Base-by-base conservation (phyloP, 2,113 vertebrate species). In the Ceratotherium simum region DNA sequence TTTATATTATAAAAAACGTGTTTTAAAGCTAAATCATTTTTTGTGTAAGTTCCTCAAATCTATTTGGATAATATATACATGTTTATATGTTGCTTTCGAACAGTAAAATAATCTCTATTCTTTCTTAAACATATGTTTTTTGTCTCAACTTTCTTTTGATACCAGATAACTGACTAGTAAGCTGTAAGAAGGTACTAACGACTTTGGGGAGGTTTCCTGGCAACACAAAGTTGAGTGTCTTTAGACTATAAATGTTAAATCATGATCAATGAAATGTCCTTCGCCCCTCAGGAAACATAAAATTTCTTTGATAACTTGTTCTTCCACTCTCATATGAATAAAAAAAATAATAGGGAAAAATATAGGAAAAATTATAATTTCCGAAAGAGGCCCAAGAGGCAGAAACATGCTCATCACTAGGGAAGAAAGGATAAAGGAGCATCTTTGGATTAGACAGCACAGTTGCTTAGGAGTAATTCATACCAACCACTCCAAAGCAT, bases 391-490 rank as follows among this genome's bases (percentile, higher is more conserved):
- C 46, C 62, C 25, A 91, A 48, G 65, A 97, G 84, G 21, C 39
- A 97, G 98, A 97, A 56, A 80, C 54, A 82, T 97, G 54, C 79
- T 98, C 95, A 80, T 97, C 84, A 97, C 84, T 54, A 95, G 27
- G 67, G 89, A 98, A 96, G 36, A 91, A 92, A 98, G 84, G 64
- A 97, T 92, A 98, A 97, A 97, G 96, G 90, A 98, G 90, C 33
- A 70, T 90, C 76, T 98, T 97, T 94, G 76, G 78, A 97, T 98
- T 88, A 95, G 82, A 80, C 69, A 97, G 90, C 92, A 98, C 84
- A 90, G 60, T 98, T 96, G 90, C 97, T 95, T 96, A 97, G 90
- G 96, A 96, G 96, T 97, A 98, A 98, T 98, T 98, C 95, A 98
- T 96, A 98, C 79, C 90, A 98, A 48, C 80, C 81, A 67, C 97